These are phyloP conservation scores for Elachura formosa DNA, from an alignment of 2,113 vertebrate genomes.

Conservation along the genomic window DNA sequence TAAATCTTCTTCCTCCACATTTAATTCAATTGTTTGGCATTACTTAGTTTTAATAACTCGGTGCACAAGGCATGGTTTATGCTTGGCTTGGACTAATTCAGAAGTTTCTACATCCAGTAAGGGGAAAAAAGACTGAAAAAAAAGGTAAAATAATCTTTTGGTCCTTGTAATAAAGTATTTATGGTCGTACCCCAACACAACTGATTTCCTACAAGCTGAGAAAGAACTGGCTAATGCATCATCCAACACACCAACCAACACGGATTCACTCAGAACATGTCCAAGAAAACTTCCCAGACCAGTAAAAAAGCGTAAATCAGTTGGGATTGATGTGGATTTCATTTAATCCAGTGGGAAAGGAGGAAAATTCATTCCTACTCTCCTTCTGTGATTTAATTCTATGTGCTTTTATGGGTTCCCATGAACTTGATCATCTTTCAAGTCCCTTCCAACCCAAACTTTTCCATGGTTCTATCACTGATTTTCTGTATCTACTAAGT, in stretches of 20 bases:
- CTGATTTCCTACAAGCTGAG: background rate
- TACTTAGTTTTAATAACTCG: background rate
- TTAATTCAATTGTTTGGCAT: slow-evolving; percentile 51
- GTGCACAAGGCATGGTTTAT: background rate
- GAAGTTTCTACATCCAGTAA: background rate
- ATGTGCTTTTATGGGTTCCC: background rate
- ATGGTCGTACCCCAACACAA: background rate
- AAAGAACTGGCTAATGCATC: background rate
- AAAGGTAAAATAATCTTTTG: background rate
- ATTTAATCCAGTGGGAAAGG: background rate
- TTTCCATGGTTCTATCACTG: background rate
- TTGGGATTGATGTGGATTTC: background rate
- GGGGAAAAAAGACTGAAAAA: background rate
- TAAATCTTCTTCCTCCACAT: slow-evolving; percentile 2
- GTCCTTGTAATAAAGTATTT: background rate
- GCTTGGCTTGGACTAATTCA: background rate
- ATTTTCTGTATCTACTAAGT: background rate
- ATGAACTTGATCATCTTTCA: background rate
- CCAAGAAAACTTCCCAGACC: background rate
- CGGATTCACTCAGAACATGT: background rate
- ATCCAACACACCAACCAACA: background rate
- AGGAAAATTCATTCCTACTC: background rate
- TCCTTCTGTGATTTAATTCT: background rate
- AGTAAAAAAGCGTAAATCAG: background rate
- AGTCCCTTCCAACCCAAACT: background rate